Conservation (phyloP, 92 coral and sea anemone species). For the Plumapathes pennacea region DNA sequence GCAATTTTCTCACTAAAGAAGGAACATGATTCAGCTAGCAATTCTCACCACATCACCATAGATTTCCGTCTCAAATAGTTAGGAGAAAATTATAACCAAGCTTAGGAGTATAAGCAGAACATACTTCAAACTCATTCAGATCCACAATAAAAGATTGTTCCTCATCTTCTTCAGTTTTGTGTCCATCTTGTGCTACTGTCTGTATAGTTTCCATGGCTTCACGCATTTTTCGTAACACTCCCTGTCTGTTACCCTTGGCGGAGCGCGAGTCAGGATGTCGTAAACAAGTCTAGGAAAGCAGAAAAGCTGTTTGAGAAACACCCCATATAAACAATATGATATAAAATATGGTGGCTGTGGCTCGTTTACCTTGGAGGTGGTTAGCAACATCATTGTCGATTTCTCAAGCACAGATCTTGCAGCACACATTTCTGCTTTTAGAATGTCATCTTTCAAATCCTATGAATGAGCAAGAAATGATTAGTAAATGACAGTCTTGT, state of each 20-base stretch:
- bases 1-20: not conserved
- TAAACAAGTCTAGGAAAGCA: conserved; percentile 72
- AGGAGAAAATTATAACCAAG: not conserved
- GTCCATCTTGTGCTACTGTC: conserved; percentile 79
- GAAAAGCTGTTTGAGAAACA: no score
- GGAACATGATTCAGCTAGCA: not conserved
- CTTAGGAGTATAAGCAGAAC: not conserved
- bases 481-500: no score
- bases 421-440: conserved; percentile 99
- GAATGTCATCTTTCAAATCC: conserved; percentile 91
- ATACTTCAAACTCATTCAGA: conserved; percentile 84
- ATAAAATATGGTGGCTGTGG: no score
- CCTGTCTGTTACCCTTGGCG: conserved; percentile 89
- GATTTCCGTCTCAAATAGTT: not conserved
- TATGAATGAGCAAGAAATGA: conserved; percentile 1
- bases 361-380: conserved; percentile 88
- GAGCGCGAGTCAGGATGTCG: conserved; percentile 97
- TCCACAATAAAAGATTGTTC: conserved; percentile 86
- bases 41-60: not conserved
- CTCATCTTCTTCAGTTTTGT: conserved; percentile 38
- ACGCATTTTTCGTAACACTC: conserved; percentile 91
- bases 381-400: conserved; percentile 95
- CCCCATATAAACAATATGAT: no score
- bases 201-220: conserved; percentile 88
- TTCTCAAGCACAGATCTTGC: conserved; percentile 93